Evolutionary conservation across 2,113 vertebrate species (phyloP).

Genomic region (Microcebus lehilahytsara): DNA sequence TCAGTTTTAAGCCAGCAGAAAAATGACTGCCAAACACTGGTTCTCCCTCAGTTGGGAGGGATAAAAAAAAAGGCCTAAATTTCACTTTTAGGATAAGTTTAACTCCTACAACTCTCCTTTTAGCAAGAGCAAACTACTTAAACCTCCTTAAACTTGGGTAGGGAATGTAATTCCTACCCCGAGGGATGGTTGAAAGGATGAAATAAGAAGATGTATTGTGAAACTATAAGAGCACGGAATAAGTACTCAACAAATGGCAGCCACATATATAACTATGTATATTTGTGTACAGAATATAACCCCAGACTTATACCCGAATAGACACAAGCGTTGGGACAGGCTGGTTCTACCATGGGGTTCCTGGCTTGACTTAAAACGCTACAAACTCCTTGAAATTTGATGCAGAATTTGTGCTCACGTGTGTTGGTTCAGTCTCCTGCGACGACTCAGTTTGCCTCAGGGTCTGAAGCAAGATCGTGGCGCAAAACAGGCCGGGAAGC

Average conservation of each 20-base stretch:
- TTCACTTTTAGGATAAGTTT: not conserved
- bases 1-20: not conserved
- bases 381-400: not conserved
- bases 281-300: not conserved
- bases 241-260: not conserved
- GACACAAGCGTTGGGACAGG: not conserved
- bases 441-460: not conserved
- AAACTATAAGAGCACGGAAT: not conserved
- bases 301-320: not conserved
- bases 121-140: not conserved
- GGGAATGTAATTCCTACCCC: not conserved
- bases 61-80: not conserved
- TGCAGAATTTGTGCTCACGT: not conserved
- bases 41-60: not conserved
- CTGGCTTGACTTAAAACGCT: not conserved
- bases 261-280: fast-evolving
- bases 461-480: not conserved
- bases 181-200: not conserved
- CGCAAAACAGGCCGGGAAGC: not conserved
- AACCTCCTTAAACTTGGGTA: not conserved
- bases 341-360: not conserved
- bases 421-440: not conserved
- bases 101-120: not conserved
- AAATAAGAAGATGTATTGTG: not conserved
- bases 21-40: not conserved